Percentiles rank a stretch among this genome's conserved stretches.
Conservation (phyloP, 2,797 vertebrate genomes). For the Rhinogobio ventralis region DNA sequence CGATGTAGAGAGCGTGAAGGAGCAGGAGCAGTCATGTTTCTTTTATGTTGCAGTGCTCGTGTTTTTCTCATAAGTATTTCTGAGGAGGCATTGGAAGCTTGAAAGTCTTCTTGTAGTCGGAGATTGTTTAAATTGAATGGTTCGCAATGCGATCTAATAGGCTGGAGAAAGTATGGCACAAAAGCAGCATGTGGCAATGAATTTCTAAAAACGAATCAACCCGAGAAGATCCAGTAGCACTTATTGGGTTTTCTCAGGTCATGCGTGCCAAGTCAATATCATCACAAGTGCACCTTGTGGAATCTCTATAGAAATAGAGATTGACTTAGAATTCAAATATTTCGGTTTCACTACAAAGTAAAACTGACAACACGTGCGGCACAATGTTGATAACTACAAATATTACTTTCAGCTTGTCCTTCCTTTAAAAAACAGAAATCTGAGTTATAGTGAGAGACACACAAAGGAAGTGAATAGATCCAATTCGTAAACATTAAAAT, state of each 20-base stretch:
- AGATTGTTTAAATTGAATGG: neutral
- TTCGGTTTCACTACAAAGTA: neutral
- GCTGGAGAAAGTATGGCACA: neutral
- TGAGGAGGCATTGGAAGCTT: slow-evolving; percentile 30
- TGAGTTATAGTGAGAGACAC: neutral
- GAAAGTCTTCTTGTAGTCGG: slow-evolving; percentile 12
- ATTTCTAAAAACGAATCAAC: neutral
- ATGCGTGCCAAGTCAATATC: slow-evolving; percentile 2
- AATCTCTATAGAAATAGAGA: neutral
- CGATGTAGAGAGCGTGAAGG: neutral
- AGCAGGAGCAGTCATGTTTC: slow-evolving; percentile 14
- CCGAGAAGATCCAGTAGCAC: neutral
- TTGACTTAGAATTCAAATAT: neutral
- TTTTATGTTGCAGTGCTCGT: neutral
- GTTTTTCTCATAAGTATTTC: slow-evolving; percentile 19
- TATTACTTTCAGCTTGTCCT: neutral
- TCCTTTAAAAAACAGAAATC: neutral
- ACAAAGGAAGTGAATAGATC: neutral
- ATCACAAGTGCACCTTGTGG: neutral
- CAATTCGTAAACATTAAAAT: neutral
- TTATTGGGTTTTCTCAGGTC: neutral
- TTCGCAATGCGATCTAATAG: neutral
- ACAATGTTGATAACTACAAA: neutral
- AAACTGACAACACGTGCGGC: neutral
- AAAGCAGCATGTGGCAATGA: neutral